Conservation (phyloP, 2,797 vertebrate species). For the Syngnathus rostellatus region DNA sequence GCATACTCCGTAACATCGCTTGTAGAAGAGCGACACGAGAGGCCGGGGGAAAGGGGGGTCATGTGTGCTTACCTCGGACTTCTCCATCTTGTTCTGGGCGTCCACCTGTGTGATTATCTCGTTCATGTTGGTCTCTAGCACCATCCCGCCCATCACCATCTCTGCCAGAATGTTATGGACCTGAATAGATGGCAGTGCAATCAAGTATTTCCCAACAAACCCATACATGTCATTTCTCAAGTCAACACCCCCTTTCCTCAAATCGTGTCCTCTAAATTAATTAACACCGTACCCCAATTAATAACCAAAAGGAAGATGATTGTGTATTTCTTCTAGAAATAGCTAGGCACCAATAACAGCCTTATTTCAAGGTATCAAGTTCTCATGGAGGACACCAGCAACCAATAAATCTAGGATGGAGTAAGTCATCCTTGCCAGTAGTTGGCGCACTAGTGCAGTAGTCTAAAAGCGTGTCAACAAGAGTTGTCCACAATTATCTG, state of each 20-base stretch:
- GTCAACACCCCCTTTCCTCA: background rate
- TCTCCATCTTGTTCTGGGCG: conserved; percentile 96
- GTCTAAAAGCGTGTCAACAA: too few species aligned
- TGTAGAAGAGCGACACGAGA: conserved; percentile 20
- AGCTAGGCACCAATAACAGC: too few species aligned
- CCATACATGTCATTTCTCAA: background rate
- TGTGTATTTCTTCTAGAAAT: too few species aligned
- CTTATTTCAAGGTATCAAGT: too few species aligned
- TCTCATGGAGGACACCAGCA: too few species aligned
- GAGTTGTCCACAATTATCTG: too few species aligned
- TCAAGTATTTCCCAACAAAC: background rate
- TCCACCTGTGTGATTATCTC: conserved; percentile 98
- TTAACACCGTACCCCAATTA: background rate
- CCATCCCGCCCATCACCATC: conserved; percentile 99
- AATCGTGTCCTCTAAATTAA: background rate
- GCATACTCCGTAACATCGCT: conserved; percentile 52
- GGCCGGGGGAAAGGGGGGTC: conserved; percentile 11
- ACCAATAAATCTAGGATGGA: too few species aligned
- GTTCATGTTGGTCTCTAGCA: conserved; percentile 98
- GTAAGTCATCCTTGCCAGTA: too few species aligned
- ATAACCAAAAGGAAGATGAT: background rate
- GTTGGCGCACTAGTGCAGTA: too few species aligned
- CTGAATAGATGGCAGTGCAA: conserved; percentile 48
- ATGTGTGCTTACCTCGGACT: conserved; percentile 86
- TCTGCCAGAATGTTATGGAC: conserved; percentile 97